Base-by-base conservation (phyloP, 2,113 vertebrate species). In the Cheirogaleus medius region DNA sequence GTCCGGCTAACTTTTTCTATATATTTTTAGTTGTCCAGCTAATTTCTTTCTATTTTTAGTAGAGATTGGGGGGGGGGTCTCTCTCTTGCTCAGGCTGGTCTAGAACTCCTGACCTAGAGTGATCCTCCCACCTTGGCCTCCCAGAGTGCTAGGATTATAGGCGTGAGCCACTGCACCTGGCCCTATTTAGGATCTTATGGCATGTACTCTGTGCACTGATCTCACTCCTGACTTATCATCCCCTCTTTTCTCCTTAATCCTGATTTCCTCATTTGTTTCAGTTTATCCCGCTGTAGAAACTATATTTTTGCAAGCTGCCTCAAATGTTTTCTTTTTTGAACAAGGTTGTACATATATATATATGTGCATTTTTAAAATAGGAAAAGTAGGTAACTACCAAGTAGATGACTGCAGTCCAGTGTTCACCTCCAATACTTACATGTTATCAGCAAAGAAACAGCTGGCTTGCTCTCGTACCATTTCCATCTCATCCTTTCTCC, bases 391-490 rank as follows among this genome's bases (percentile, higher is more conserved):
- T 73, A 94, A 76, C n/a, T 56, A 56, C 64, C n/a, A 80, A 87
- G 68, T 14, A 69, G 85, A 93, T 52, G 54, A 78, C 39, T 21
- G 52, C 10, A 71, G 37, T 23, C 18, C 34, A 25, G 27, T 52
- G 58, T 34, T 73, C 32, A 95, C 13, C 58, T 97, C 94, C 27
- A 93, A 23, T 95, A 98, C 99, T 99, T 98, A 99, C 99, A 99
- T 99, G 97, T 99, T 99, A 17, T 99, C 99, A 54, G 99, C 99
- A 98, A 99, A 99, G 98, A 99, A 99, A 98, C 99, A 99, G 54
- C 99, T 98, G 78, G 99, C 99, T 94, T 99, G 99, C 97, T 98
- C 98, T 97, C 98, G 98, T 96, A 99, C 98, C 29, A 97, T 97
- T 34, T 96, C 97, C 99, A 99, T 99, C 95, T 99, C 92, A 47